phyloP scores from a whole-genome alignment of 2,888 invertebrate genomes.

The Diplolepis rosae region DNA sequence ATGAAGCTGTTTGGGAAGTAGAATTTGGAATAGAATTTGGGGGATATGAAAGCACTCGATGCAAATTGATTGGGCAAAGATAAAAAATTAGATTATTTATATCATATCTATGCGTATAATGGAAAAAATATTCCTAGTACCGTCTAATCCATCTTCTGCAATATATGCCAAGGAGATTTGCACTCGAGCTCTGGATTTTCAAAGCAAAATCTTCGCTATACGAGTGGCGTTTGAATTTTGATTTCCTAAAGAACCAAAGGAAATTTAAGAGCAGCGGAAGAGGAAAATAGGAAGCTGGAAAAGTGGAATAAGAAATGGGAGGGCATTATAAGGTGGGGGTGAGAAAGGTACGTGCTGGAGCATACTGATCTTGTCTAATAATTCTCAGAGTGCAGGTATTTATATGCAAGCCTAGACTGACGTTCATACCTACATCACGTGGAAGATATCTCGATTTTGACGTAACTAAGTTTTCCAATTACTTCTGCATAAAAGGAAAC shows the following conservation, averaged over 20 bases:
- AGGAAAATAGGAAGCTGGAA: conserved; percentile 17
- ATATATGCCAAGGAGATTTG: neutral
- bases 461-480: conserved; percentile 4
- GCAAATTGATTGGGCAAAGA: too few relatives aligned
- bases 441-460: neutral
- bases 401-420: conserved; percentile 4
- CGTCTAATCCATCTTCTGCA: neutral
- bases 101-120: too few relatives aligned
- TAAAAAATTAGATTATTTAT: too few relatives aligned
- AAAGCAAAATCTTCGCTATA: neutral
- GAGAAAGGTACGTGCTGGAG: conserved; percentile 28
- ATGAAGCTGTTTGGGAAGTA: neutral
- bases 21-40: too few relatives aligned
- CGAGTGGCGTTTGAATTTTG: neutral
- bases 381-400: neutral
- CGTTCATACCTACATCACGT: neutral
- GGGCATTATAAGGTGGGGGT: neutral
- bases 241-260: neutral
- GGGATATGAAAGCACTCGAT: too few relatives aligned
- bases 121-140: neutral
- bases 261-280: neutral
- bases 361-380: conserved; percentile 33
- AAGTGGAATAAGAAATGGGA: conserved; percentile 4
- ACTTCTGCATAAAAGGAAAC: neutral
- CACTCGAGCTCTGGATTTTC: neutral